Evolutionary conservation across 2,113 vertebrate species (phyloP), one percentile per base, ranked within the genome.

Genomic region (Hemibagrus wyckioides): DNA sequence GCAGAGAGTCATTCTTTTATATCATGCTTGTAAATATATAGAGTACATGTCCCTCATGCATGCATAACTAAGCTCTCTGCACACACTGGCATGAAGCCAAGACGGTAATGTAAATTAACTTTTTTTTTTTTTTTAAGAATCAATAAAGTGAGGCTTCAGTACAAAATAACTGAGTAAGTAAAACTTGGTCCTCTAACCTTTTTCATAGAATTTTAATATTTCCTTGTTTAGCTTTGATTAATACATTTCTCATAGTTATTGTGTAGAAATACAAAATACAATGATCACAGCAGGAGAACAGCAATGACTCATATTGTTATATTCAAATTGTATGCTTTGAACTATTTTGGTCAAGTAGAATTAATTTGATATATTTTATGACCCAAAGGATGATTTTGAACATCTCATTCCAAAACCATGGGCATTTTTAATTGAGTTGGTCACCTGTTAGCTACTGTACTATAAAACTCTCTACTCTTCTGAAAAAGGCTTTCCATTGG

Each of bases 41-140:
- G 6, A 23, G 65, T 36, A 19, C n/a, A 23, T 36, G 50, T 56
- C 50, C 14, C 50, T 73, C 23, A 57, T 73, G 33, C 67, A 84
- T 84, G 14, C 67, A 56, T 56, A 56, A 57, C 67, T 73, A 52
- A 84, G 65, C 63, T 83, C 61, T 56, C 30, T 80, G 30, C 50
- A 33, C 50, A 54, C 30, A 23, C 4, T 80, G 77, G 19, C 79
- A 80, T 56, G 79, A 39, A 19, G 33, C 79, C 79, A 57, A 56
- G 10, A 80, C 57, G 30, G 33, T 59, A 54, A 80, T 50, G 61
- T 2, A 23, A 50, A 52, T 71, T n/a, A 23, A 10, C 7, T 69
- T 30, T 82, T 82, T 25, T 33, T 33, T 63, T 82, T 52, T 4
- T 44, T 48, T n/a, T 50, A 67, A 2, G 28, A 44, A 67, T 39